Conservation (phyloP, 1,140 invertebrate species). For the Tetramorium simillimum region DNA sequence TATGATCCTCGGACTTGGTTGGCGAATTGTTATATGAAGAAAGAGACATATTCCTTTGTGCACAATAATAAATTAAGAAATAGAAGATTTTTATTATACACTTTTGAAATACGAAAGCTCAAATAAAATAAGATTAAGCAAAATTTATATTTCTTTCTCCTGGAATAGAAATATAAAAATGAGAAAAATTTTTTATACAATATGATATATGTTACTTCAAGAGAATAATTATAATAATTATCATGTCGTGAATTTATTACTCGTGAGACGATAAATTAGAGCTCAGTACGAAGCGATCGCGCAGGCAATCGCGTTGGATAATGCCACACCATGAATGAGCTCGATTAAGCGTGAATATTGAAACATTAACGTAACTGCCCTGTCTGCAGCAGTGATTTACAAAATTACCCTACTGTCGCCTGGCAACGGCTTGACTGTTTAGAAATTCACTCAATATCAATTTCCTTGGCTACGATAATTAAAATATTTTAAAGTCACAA, state of each 20-base stretch:
- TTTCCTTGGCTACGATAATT: conserved; percentile 6
- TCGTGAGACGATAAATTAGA: conserved; percentile 57
- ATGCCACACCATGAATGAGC: conserved; percentile 60
- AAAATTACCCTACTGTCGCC: conserved; percentile 68
- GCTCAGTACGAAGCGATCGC: conserved; percentile 43
- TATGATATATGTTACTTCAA: background rate
- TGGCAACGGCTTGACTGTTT: conserved; percentile 49
- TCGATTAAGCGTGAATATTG: conserved; percentile 72
- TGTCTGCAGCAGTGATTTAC: conserved; percentile 70
- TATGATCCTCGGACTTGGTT: conserved; percentile 20
- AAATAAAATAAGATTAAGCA: background rate
- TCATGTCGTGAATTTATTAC: conserved; percentile 25
- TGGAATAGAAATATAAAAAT: background rate
- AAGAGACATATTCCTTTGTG: background rate
- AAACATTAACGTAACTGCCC: conserved; percentile 70
- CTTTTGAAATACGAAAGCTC: background rate
- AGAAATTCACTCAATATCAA: conserved; percentile 48
- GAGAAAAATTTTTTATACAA: background rate
- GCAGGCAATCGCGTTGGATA: conserved; percentile 44
- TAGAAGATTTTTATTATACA: background rate
- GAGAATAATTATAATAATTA: conserved; percentile 23
- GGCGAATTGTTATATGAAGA: background rate
- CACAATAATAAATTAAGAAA: background rate
- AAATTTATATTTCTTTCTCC: background rate
- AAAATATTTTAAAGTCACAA: conserved; percentile 1